These are phyloP conservation scores for Homarus gammarus DNA, from an alignment of 2,888 invertebrate species.

Conservation along the genomic window DNA sequence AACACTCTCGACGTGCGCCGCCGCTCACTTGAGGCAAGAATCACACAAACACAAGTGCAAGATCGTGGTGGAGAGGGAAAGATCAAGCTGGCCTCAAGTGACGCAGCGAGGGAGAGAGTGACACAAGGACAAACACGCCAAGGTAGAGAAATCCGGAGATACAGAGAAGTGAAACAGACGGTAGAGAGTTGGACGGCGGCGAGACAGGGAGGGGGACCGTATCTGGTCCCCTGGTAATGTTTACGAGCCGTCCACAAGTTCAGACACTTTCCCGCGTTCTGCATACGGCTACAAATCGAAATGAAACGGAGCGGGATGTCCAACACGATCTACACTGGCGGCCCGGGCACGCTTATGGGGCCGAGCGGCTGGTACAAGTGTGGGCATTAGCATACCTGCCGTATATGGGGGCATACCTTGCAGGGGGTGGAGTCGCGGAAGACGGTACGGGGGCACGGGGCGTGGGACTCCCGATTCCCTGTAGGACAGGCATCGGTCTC, in stretches of 20 bases:
- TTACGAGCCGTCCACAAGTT: neutral
- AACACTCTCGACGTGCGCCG: neutral
- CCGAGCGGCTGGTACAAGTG: conserved; percentile 31
- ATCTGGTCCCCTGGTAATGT: neutral
- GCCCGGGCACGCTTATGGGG: conserved; percentile 32
- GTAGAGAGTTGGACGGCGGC: conserved; percentile 6
- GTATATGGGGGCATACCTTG: conserved; percentile 45
- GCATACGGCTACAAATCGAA: conserved; percentile 15
- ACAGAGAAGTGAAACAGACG: conserved; percentile 12
- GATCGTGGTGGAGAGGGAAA: neutral
- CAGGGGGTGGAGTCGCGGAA: conserved; percentile 14
- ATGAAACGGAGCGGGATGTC: conserved; percentile 11
- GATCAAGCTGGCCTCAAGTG: neutral
- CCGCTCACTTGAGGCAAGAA: neutral
- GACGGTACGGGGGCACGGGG: neutral
- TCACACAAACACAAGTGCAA: no score
- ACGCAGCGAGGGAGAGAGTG: neutral
- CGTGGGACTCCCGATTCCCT: conserved; percentile 13
- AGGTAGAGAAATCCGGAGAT: neutral
- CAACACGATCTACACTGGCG: conserved; percentile 24
- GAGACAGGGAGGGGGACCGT: neutral
- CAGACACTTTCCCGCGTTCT: neutral
- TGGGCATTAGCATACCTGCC: conserved; percentile 52
- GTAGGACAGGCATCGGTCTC: neutral
- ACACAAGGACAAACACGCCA: neutral